Evolutionary conservation across 37 sponge, comb jelly and placozoan species (phyloP).

Genomic region (Halichondria panicea): DNA sequence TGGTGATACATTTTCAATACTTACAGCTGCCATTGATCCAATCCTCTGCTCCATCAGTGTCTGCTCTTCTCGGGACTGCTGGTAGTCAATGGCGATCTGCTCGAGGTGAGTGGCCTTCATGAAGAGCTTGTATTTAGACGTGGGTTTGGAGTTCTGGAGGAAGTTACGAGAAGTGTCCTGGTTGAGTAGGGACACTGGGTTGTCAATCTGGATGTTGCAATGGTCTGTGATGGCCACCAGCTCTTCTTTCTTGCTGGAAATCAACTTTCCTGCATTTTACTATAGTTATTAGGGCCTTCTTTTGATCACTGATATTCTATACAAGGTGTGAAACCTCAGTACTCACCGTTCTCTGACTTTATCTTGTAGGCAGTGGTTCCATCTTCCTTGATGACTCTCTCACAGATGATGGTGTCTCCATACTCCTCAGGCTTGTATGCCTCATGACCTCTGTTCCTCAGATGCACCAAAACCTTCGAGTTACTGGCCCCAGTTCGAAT

Average conservation of each 20-base stretch:
- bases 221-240: conserved; percentile 80
- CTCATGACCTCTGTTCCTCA: conserved; percentile 79
- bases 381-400: conserved; percentile 67
- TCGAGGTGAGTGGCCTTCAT: conserved; percentile 98
- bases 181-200: conserved; percentile 94
- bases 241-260: conserved; percentile 93
- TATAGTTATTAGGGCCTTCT: too few species aligned
- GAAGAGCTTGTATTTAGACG: conserved; percentile 91
- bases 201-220: conserved; percentile 95
- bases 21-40: conserved; percentile 43
- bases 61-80: conserved; percentile 60
- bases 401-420: conserved; percentile 72
- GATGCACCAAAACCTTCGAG: conserved; percentile 55
- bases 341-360: conserved; percentile 36
- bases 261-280: conserved; percentile 36
- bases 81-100: conserved; percentile 79
- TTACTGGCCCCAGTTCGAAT: conserved; percentile 72
- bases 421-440: conserved; percentile 69
- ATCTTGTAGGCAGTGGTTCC: conserved; percentile 87
- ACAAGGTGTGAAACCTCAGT: too few species aligned
- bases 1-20: not conserved
- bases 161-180: conserved; percentile 97
- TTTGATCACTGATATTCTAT: not conserved
- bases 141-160: conserved; percentile 76
- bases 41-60: conserved; percentile 49